Evolutionary conservation across 2,797 vertebrate genomes (phyloP).

Genomic region (Tauraco hartlaubi): DNA sequence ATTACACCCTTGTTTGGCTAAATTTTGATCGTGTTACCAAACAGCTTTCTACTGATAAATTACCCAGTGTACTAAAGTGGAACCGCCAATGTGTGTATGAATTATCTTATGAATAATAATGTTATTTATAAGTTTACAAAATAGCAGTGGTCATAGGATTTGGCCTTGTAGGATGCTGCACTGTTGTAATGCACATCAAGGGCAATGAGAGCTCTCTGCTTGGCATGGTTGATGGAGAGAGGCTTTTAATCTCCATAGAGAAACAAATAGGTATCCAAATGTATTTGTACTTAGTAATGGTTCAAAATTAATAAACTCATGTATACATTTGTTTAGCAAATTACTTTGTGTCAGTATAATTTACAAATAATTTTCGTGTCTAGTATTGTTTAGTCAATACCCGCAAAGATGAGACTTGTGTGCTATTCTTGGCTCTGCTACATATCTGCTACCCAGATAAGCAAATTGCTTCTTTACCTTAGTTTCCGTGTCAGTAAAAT

Average conservation of each 20-base stretch:
- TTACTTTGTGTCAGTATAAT: neutral
- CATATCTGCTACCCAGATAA: neutral
- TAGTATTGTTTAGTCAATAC: neutral
- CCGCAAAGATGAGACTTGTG: neutral
- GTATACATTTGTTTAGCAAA: neutral
- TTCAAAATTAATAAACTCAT: neutral
- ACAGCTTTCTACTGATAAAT: neutral
- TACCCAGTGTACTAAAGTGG: neutral
- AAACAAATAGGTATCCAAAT: neutral
- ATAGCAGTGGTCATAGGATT: neutral
- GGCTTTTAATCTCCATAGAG: neutral
- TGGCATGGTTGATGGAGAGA: neutral
- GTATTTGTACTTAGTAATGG: neutral
- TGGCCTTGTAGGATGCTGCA: neutral
- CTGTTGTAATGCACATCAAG: fast-evolving
- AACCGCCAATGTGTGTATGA: neutral
- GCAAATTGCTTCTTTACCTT: neutral
- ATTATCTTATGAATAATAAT: neutral
- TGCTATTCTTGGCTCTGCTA: neutral
- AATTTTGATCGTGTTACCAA: neutral
- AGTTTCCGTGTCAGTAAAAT: neutral
- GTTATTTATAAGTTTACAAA: neutral
- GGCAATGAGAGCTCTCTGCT: neutral
- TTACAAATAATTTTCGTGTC: neutral
- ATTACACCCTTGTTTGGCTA: neutral